phyloP scores from a whole-genome alignment of 2,113 vertebrate genomes.

The Notothenia rossii region DNA sequence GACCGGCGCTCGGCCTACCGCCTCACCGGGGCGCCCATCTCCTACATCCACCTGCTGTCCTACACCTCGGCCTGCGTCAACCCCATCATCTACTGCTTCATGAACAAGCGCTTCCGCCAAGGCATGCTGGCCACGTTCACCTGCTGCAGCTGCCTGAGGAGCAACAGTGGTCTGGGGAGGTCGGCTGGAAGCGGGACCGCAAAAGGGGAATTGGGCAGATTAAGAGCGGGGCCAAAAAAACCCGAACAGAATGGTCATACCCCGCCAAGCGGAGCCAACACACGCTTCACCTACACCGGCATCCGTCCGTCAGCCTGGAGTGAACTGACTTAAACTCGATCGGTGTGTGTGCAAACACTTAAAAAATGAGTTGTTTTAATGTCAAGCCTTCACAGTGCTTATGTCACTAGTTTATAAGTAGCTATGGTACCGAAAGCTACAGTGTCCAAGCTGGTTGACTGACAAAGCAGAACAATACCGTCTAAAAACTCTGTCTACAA shows the following conservation, averaged over 20 bases:
- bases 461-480: background rate
- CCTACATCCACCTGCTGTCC: conserved; percentile 96
- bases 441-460: background rate
- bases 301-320: conserved; percentile 56
- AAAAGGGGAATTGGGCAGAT: conserved; percentile 15
- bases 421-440: background rate
- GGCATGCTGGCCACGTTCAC: conserved; percentile 91
- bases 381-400: conserved; percentile 27
- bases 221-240: conserved; percentile 6
- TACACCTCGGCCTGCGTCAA: conserved; percentile 97
- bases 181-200: conserved; percentile 10
- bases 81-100: conserved; percentile 98
- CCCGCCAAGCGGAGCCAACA: conserved; percentile 79
- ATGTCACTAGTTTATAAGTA: conserved; percentile 16
- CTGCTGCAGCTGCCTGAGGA: conserved; percentile 81
- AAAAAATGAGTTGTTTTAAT: background rate
- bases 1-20: conserved; percentile 87
- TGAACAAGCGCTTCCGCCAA: conserved; percentile 95
- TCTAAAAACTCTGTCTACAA: too few species aligned
- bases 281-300: conserved; percentile 86
- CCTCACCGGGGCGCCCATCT: conserved; percentile 95
- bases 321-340: conserved; percentile 51
- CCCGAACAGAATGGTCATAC: conserved; percentile 86
- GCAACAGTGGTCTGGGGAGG: background rate
- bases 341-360: background rate